phyloP scores from a whole-genome alignment of 1,140 invertebrate species.

The Camponotus pennsylvanicus region DNA sequence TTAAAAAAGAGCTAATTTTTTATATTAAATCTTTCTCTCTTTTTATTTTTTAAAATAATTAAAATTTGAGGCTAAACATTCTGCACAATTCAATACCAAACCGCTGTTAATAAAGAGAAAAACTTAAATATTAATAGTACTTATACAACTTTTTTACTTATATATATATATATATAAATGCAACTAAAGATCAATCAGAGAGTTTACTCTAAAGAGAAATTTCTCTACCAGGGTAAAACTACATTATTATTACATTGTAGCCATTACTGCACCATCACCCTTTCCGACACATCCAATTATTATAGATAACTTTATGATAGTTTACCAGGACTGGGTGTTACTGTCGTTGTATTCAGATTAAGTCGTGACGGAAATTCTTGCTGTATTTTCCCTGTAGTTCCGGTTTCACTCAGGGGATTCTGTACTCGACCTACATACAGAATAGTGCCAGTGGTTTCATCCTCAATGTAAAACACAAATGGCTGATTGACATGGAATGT shows the following conservation, averaged over 20 bases:
- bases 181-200: constrained; percentile 2
- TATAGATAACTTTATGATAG: constrained; percentile 24
- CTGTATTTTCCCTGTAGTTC: constrained; percentile 19
- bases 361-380: constrained; percentile 29
- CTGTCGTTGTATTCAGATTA: not conserved
- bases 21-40: not conserved
- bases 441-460: constrained; percentile 90
- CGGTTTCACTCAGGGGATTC: constrained; percentile 85
- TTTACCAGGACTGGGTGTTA: constrained; percentile 53
- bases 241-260: not conserved
- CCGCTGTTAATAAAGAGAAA: not conserved
- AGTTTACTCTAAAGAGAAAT: not conserved
- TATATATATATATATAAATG: no score
- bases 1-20: not conserved
- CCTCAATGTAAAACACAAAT: constrained; percentile 93
- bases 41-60: not conserved
- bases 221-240: not conserved
- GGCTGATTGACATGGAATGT: constrained; percentile 90
- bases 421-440: constrained; percentile 91
- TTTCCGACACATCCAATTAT: not conserved
- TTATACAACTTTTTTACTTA: not conserved
- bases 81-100: not conserved
- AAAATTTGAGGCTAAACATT: not conserved
- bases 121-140: not conserved
- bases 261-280: not conserved